A percentile compares a stretch with the other conserved stretches of the same genome.
These are phyloP conservation scores for Phortica magna DNA, from an alignment of 2,888 invertebrate genomes.

Conservation along the genomic window DNA sequence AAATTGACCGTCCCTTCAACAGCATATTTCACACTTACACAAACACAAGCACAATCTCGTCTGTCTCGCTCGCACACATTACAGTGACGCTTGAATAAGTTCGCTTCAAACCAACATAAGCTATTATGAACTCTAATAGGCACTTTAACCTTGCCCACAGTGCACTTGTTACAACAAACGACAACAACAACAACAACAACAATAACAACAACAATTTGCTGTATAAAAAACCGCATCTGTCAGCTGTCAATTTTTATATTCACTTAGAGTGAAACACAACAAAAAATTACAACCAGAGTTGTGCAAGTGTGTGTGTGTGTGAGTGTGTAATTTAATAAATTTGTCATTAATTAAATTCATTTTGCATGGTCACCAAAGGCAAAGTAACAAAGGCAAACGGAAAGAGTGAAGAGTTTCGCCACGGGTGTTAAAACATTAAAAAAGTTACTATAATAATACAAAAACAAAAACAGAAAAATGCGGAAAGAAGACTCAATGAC, in stretches of 20 bases:
- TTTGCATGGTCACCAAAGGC: constrained; percentile 3
- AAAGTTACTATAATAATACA: not conserved
- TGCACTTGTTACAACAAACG: not conserved
- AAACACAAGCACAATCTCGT: too few species aligned
- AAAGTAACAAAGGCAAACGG: not conserved
- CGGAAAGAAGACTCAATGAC: not conserved
- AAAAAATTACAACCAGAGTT: not conserved
- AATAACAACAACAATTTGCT: not conserved
- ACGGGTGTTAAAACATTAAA: too few species aligned
- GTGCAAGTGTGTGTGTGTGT: not conserved
- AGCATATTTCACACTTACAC: too few species aligned
- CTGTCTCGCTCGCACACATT: too few species aligned
- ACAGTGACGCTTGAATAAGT: too few species aligned
- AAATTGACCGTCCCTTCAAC: too few species aligned
- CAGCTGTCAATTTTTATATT: constrained; percentile 9
- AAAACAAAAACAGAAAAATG: constrained; percentile 11
- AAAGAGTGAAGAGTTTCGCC: not conserved
- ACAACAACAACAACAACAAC: not conserved
- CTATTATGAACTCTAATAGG: not conserved
- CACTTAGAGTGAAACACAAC: not conserved
- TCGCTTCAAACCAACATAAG: too few species aligned
- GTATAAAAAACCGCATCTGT: not conserved
- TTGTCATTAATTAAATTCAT: constrained; percentile 24
- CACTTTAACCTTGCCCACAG: not conserved
- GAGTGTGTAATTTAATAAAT: constrained; percentile 17